Base-by-base conservation (phyloP, 2,888 invertebrate genomes). In the Nectonema munidae region DNA sequence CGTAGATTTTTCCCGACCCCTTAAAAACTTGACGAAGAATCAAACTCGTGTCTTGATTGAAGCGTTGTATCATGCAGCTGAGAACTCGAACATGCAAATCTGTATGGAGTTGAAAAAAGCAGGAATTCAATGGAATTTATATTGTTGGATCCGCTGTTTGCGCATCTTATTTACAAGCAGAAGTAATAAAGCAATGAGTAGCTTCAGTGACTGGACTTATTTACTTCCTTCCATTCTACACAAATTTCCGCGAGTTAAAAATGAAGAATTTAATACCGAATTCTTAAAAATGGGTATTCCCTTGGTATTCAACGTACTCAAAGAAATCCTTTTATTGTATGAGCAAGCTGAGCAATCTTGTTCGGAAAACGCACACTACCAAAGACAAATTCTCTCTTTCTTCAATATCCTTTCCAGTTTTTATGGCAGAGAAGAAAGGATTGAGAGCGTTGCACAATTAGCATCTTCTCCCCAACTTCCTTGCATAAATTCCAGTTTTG, bases 61-160 rank as follows among this genome's bases (percentile, higher is more conserved):
- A 54, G 76, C 79, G 16, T 73, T 81, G 73, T 81, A 79, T 52
- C 76, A 76, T 51, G 74, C 75, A 43, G 72, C 76, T 0, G 79
- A 79, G 55, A 75, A 73, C 51, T 74, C 75, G 49, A 71, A 76
- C 54, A 59, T 77, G 42, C 77, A 79, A 50, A 71, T 79, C 45
- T 76, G 77, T 0, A 62, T 77, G 48, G 77, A 79, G 51, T 61
- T 81, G 21, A 65, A 76, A 41, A 69, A 71, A 28, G 56, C 76
- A 37, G 74, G 51, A 51, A 70, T 79, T 9, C 69, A 73, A 2
- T 81, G 79, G 79, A 76, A 75, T 0, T 55, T 77, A 17, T 75
- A 79, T 52, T 75, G 75, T 46, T 81, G 79, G 79, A 74, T 34
- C 4, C 17, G 6, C 4, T 34, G 35, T 20, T 14, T 34, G 30